A percentile compares a stretch with the other conserved stretches of the same genome.
phyloP scores from a whole-genome alignment of 1,140 invertebrate genomes.

The Leptinotarsa texana region DNA sequence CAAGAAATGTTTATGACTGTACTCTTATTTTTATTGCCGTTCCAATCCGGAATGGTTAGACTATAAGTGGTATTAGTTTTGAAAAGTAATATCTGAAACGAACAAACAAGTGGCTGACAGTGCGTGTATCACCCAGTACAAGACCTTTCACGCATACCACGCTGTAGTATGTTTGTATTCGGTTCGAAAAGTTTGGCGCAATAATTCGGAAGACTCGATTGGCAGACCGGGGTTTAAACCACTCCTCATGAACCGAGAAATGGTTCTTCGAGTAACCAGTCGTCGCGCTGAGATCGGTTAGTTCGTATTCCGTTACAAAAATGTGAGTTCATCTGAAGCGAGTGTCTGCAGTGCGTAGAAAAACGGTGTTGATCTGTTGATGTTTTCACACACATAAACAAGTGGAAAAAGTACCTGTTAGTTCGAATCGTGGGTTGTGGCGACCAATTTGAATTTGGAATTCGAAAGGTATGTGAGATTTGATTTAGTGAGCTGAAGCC shows the following conservation, averaged over 20 bases:
- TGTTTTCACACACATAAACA: conserved; percentile 23
- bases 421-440: conserved; percentile 31
- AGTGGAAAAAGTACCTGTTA: conserved; percentile 33
- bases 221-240: conserved; percentile 21
- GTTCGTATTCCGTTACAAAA: conserved; percentile 39
- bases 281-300: conserved; percentile 40
- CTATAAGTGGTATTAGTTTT: no score
- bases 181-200: conserved; percentile 18
- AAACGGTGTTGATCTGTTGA: conserved; percentile 24
- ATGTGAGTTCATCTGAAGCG: conserved; percentile 34
- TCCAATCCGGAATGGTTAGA: no score
- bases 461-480: conserved; percentile 29
- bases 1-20: no score
- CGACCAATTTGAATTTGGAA: conserved; percentile 33
- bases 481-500: conserved; percentile 35
- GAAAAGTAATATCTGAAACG: no score
- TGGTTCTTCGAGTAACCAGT: conserved; percentile 40
- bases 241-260: conserved; percentile 38
- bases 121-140: no score
- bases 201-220: conserved; percentile 14
- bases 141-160: background rate
- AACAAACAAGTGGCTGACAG: no score
- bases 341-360: conserved; percentile 35
- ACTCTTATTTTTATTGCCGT: no score
- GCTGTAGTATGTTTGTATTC: background rate